Percentiles rank a stretch among this genome's conserved stretches.
Evolutionary conservation across 1,140 invertebrate species (phyloP).

Genomic region (Cepaea nemoralis): DNA sequence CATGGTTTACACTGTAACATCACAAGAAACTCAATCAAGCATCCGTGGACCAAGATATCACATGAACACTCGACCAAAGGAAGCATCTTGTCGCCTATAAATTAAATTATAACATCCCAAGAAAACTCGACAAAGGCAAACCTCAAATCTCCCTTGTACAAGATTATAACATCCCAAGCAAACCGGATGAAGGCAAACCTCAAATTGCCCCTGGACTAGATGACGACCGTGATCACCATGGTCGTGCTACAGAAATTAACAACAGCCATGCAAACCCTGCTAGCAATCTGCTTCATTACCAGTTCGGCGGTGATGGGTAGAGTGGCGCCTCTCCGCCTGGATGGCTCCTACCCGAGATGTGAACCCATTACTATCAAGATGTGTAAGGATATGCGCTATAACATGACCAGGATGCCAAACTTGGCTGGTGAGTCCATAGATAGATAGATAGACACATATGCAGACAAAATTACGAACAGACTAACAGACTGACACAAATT

Average conservation of each 20-base stretch:
- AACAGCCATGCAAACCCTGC: background rate
- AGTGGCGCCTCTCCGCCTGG: constrained; percentile 19
- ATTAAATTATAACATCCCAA: no score
- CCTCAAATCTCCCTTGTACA: no score
- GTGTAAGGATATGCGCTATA: constrained; percentile 96
- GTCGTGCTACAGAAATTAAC: background rate
- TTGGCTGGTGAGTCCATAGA: constrained; percentile 52
- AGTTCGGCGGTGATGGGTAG: constrained; percentile 3
- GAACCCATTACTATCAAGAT: constrained; percentile 97
- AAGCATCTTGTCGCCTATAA: no score
- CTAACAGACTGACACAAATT: no score
- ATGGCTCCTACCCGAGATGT: constrained; percentile 74
- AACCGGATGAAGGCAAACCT: background rate
- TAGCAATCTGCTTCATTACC: constrained; percentile 25
- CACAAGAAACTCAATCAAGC: no score
- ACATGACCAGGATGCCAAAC: constrained; percentile 89
- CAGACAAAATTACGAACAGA: no score
- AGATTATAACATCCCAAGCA: no score
- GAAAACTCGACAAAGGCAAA: no score
- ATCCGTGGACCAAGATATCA: no score
- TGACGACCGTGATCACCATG: background rate
- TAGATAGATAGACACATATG: no score
- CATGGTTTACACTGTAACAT: no score
- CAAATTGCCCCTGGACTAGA: background rate
- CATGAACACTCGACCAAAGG: no score